phyloP scores from a whole-genome alignment of 2,888 invertebrate genomes.

The Cremastinae sp. region DNA sequence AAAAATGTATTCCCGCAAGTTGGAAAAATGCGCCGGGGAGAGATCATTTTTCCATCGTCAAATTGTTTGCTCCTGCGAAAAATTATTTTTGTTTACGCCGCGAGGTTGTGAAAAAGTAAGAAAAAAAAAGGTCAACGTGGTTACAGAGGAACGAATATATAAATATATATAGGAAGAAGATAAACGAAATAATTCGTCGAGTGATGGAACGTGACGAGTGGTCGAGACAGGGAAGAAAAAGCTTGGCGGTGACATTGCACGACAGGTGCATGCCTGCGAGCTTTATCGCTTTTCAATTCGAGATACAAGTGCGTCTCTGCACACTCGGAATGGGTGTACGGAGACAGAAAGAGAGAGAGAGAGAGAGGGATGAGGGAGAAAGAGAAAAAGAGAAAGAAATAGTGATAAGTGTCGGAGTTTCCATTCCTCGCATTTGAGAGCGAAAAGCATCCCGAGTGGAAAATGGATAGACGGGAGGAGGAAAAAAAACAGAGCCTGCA shows the following conservation, averaged over 20 bases:
- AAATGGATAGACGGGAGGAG: conserved; percentile 14
- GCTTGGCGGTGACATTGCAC: conserved; percentile 46
- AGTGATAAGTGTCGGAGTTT: conserved; percentile 24
- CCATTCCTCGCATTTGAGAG: not conserved
- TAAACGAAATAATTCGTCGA: conserved; percentile 31
- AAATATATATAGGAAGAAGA: too few species aligned
- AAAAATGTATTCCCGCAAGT: too few species aligned
- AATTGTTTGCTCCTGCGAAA: too few species aligned
- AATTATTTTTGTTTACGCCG: too few species aligned
- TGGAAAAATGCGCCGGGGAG: too few species aligned
- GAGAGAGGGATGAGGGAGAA: too few species aligned
- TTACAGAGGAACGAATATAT: too few species aligned
- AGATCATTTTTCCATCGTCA: too few species aligned
- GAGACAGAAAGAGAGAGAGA: too few species aligned
- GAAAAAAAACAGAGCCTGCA: not conserved
- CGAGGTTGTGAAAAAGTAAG: not conserved
- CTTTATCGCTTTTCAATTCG: conserved; percentile 65
- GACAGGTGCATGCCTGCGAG: conserved; percentile 44
- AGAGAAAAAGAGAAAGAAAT: not conserved
- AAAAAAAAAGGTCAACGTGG: not conserved
- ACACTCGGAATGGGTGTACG: conserved; percentile 18
- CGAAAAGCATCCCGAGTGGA: conserved; percentile 36
- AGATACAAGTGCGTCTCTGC: conserved; percentile 33
- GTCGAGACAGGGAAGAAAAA: conserved; percentile 37
- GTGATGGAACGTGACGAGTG: conserved; percentile 35